These are phyloP conservation scores for Autographa pulchrina DNA, from an alignment of 2,888 invertebrate genomes.

Conservation along the genomic window DNA sequence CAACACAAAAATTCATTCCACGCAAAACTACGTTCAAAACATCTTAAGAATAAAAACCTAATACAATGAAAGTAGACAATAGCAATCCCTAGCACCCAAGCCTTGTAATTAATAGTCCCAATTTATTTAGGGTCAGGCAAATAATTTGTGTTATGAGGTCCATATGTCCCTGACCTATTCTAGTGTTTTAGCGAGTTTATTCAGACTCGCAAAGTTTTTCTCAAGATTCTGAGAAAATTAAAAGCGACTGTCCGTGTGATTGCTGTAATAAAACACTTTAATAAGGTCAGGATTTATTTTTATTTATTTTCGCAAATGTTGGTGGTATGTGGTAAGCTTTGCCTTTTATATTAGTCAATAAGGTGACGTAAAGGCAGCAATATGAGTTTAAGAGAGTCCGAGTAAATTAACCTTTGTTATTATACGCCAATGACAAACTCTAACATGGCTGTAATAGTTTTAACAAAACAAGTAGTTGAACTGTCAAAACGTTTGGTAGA, in stretches of 20 bases:
- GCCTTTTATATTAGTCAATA: neutral
- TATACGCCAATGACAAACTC: too few relatives aligned
- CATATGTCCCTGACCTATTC: neutral
- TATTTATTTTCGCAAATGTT: neutral
- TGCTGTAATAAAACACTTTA: slow-evolving; percentile 4
- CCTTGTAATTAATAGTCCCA: slow-evolving; percentile 6
- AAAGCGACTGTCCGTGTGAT: neutral
- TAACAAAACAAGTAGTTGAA: too few relatives aligned
- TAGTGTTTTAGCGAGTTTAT: neutral
- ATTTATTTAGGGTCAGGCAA: neutral
- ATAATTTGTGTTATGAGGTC: slow-evolving; percentile 3
- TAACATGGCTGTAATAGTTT: too few relatives aligned
- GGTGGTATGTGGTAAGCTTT: neutral
- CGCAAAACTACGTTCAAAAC: slow-evolving; percentile 25
- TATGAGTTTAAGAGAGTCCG: neutral
- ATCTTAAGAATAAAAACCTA: slow-evolving; percentile 40
- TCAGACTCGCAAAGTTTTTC: neutral
- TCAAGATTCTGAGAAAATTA: neutral
- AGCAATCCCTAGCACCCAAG: slow-evolving; percentile 21
- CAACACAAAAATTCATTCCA: neutral
- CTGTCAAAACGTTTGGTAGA: too few relatives aligned
- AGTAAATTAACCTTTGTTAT: too few relatives aligned
- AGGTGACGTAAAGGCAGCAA: neutral
- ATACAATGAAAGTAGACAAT: slow-evolving; percentile 32
- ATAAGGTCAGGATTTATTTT: neutral